Conservation (phyloP, 2,888 invertebrate genomes). For the Endotricha flammealis region DNA sequence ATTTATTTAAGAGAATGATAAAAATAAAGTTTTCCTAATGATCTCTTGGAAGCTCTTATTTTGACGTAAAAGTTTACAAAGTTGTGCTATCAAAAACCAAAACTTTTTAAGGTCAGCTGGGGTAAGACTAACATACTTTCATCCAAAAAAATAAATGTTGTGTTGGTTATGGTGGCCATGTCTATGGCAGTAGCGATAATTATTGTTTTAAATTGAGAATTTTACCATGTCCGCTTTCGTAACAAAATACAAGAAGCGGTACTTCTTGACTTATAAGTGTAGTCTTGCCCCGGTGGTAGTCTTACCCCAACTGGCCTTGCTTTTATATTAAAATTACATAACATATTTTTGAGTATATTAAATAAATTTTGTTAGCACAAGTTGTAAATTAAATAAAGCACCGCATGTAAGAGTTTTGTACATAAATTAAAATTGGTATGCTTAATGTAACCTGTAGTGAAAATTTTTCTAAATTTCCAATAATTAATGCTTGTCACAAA, state of each 20-base stretch:
- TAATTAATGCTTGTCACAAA: conserved; percentile 30
- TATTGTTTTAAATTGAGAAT: too few relatives aligned
- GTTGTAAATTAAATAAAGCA: conserved; percentile 22
- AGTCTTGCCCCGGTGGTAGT: too few relatives aligned
- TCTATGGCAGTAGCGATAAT: too few relatives aligned
- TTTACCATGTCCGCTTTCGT: too few relatives aligned
- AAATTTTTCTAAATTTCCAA: conserved; percentile 61
- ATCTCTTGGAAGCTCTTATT: conserved; percentile 75
- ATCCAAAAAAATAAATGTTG: too few relatives aligned
- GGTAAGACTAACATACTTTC: too few relatives aligned
- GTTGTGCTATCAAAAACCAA: conserved; percentile 31
- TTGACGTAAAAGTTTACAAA: conserved; percentile 42
- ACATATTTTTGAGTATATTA: conserved; percentile 2
- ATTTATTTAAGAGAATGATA: conserved; percentile 66
- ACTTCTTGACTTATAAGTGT: too few relatives aligned
- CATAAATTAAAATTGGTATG: conserved; percentile 75
- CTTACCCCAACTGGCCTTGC: too few relatives aligned
- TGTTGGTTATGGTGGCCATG: too few relatives aligned
- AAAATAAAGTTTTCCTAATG: conserved; percentile 73
- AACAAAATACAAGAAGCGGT: too few relatives aligned
- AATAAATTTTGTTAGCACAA: conserved; percentile 28
- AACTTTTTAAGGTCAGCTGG: conserved; percentile 8
- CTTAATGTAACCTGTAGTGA: conserved; percentile 59
- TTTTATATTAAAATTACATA: too few relatives aligned
- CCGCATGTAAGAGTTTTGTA: conserved; percentile 69